Evolutionary conservation across 2,113 vertebrate species (phyloP).

Genomic region (Mellivora capensis): DNA sequence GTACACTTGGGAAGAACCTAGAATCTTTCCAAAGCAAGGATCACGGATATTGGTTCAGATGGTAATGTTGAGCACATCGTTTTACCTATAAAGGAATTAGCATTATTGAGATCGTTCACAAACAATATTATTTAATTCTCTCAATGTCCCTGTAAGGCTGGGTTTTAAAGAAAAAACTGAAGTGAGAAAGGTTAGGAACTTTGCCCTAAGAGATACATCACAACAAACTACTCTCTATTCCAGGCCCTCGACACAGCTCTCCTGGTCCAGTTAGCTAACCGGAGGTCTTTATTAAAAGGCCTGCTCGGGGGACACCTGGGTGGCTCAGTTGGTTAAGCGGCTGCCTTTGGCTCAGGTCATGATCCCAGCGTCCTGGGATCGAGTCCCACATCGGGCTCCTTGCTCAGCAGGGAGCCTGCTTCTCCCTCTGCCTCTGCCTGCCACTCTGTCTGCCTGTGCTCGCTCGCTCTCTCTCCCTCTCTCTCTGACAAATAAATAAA

Average conservation of each 20-base stretch:
- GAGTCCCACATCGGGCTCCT: too few species aligned
- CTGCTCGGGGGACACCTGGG: too few species aligned
- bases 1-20: neutral
- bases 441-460: too few species aligned
- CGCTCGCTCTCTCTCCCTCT: too few species aligned
- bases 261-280: neutral
- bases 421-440: too few species aligned
- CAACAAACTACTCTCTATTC: neutral
- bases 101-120: neutral
- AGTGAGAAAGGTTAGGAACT: neutral
- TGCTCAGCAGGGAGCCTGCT: too few species aligned
- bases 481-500: too few species aligned
- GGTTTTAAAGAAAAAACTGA: conserved; percentile 12
- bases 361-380: too few species aligned
- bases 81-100: neutral
- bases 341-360: too few species aligned
- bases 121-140: neutral
- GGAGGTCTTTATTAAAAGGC: neutral
- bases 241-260: neutral
- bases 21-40: conserved; percentile 5
- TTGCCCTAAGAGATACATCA: neutral
- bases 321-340: too few species aligned
- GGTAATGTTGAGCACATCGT: neutral
- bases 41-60: neutral
- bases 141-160: neutral